Evolutionary conservation across 2,797 vertebrate genomes (phyloP), one percentile per base, ranked within the genome.

Genomic region (Lutjanus campechanus): DNA sequence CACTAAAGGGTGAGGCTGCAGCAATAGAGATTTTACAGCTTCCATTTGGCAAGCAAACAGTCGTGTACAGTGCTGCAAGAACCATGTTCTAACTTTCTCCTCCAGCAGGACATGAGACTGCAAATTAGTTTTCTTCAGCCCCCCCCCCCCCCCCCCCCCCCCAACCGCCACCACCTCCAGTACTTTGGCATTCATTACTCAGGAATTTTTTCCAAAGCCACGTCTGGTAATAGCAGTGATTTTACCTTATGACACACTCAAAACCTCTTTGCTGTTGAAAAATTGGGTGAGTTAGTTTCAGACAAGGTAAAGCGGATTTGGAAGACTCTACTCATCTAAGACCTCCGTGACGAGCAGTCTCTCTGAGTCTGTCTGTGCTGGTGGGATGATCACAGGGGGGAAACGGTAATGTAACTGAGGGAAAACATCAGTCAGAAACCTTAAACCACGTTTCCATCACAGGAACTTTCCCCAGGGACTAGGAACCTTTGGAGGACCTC

Each of bases 221-320:
- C 73, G 62, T 88, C 91, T 93, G 89, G 91, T 93, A 95, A 93
- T 90, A 90, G 82, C 88, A 84, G 82, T 85, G 86, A 93, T 86
- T 93, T 77, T 82, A 69, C 69, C 68, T 73, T 75, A 44, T 53
- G 58, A 78, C 68, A 76, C 25, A 65, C 44, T 55, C 50, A 51
- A 58, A 74, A 22, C 16, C 41, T 73, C 47, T 61, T 46, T 53
- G 56, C 61, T 72, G n/a, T 73, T 81, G 36, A 66, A 74, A 69
- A 69, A 71, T 13, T 36, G 1, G 5, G 11, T 9, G 11, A 77
- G 55, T 58, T 78, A 44, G 53, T 20, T 60, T 63, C 53, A 77
- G 62, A 82, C 44, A 29, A 29, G 55, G 46, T 77, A 17, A 75
- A 72, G 50, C 44, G 19, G 61, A 78, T 83, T 25, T 53, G 47